phyloP scores from a whole-genome alignment of 2,797 vertebrate genomes.

The Mus minutoides region DNA sequence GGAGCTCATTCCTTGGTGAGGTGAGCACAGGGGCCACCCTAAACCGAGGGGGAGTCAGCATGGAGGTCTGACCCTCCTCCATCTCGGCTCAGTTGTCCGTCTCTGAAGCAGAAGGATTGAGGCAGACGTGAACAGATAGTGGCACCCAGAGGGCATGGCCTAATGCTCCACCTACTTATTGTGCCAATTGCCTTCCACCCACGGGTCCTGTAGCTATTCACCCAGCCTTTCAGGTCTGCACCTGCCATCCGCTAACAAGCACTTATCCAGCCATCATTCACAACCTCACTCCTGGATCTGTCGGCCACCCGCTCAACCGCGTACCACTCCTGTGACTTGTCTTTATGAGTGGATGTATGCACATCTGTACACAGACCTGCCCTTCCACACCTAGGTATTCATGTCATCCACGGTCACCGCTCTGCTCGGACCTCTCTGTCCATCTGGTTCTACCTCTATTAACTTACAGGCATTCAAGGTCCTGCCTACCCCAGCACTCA shows the following conservation, averaged over 20 bases:
- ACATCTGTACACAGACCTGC: background rate
- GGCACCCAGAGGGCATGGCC: background rate
- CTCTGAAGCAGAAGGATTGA: background rate
- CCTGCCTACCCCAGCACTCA: accelerated
- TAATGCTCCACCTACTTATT: background rate
- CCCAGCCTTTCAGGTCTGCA: background rate
- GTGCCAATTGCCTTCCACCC: background rate
- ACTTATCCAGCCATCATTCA: background rate
- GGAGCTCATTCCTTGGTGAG: accelerated
- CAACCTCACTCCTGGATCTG: background rate
- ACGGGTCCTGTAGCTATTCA: background rate
- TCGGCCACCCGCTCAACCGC: background rate
- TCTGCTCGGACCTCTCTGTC: background rate
- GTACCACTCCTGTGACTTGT: background rate
- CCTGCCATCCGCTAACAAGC: background rate
- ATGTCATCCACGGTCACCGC: accelerated
- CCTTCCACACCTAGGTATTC: background rate
- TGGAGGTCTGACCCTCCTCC: background rate
- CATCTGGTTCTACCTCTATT: accelerated
- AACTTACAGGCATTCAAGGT: background rate
- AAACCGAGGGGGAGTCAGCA: background rate
- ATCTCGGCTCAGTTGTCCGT: background rate
- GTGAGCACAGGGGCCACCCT: background rate
- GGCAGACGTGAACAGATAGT: accelerated
- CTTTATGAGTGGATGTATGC: accelerated